Evolutionary conservation across 2,113 vertebrate species (phyloP), one percentile per base, ranked within the genome.

Genomic region (Cyanoderma ruficeps): DNA sequence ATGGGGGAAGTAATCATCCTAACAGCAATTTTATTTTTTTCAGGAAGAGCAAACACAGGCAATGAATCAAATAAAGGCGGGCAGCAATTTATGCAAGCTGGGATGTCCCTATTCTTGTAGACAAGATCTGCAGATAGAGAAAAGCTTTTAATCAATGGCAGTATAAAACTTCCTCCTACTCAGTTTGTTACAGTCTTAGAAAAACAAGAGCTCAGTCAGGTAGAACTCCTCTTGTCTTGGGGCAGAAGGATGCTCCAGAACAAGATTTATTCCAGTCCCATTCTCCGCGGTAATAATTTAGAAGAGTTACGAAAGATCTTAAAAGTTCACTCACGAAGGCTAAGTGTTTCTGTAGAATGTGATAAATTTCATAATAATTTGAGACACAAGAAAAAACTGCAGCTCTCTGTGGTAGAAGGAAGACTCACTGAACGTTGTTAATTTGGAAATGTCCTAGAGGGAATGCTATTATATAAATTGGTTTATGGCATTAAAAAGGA

Each of bases 391-490:
- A 93, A 57, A 63, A 79, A 93, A 90, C 42, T 74, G 59, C 63
- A 93, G 47, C 50, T 68, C 57, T 70, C 30, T 90, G 78, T 74
- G 71, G 86, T 88, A 94, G 68, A 87, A 88, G 0, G 50, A 93
- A 88, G 80, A 15, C 56, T 92, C 47, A 75, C 47, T 90, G 74
- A 67, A 71, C 90, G 72, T 64, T 95, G 60, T 71, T 92, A 64
- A 87, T 96, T 93, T 93, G 86, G 64, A 93, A 93, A 95, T 71
- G 76, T 90, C 80, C 80, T 93, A 92, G 80, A 91, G 86, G 83
- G 56, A 93, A 92, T 56, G 50, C 13, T 90, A 82, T 82, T 84
- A 81, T 95, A 91, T 75, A 91, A 94, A 93, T 75, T 90, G 68
- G 52, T 81, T 94, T 93, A 89, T 87, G 64, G 52, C 86, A 93